Evolutionary conservation across 2,888 invertebrate species (phyloP).

Genomic region (Heteropelma amictum): DNA sequence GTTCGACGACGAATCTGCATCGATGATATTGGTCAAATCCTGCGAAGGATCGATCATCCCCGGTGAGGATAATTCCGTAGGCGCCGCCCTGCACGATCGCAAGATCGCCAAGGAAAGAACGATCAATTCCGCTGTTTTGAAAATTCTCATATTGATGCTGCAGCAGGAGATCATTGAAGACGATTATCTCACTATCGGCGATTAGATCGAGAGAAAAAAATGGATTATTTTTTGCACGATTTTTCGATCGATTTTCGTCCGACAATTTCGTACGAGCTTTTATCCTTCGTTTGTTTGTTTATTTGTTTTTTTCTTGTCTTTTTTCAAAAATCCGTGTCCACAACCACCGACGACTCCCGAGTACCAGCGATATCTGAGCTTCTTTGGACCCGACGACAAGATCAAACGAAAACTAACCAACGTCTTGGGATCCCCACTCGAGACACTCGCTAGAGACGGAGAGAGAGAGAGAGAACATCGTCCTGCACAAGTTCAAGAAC

Average conservation of each 20-base stretch:
- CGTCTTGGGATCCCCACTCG: slow-evolving; percentile 63
- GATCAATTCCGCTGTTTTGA: slow-evolving; percentile 61
- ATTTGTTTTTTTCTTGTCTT: neutral
- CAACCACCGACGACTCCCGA: slow-evolving; percentile 60
- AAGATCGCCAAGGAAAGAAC: slow-evolving; percentile 38
- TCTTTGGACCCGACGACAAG: neutral
- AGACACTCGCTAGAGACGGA: slow-evolving; percentile 53
- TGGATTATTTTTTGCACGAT: neutral
- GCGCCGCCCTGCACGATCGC: slow-evolving; percentile 27
- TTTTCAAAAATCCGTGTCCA: neutral
- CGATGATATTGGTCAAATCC: neutral
- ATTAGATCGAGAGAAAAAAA: neutral
- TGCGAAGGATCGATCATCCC: neutral
- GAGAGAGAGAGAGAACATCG: too few relatives aligned
- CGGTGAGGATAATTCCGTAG: neutral
- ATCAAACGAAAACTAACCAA: slow-evolving; percentile 41
- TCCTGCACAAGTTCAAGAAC: slow-evolving; percentile 68
- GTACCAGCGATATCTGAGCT: slow-evolving; percentile 63
- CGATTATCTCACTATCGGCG: neutral
- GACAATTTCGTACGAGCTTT: neutral
- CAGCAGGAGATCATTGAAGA: slow-evolving; percentile 41
- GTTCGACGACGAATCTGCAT: neutral
- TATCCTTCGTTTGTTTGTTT: neutral
- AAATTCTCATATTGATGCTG: slow-evolving; percentile 70
- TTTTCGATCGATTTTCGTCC: neutral